Base-by-base conservation (phyloP, 2,888 invertebrate species). In the Athrips mouffetella region DNA sequence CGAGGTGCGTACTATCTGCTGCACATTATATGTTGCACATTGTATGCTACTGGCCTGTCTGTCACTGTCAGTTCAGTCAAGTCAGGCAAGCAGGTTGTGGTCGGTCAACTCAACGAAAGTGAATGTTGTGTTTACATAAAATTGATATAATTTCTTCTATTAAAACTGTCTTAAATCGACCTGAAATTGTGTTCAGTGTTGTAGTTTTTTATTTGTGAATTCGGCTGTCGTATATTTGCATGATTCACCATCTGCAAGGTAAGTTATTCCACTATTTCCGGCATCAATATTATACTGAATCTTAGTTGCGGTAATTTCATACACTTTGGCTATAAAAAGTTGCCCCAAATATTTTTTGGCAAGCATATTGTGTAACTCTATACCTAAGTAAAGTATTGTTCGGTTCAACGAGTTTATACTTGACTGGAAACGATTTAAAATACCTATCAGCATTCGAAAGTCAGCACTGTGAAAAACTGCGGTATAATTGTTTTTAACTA, bases 301-400 rank as follows among this genome's bases (percentile, higher is more conserved):
- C 25, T 6, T 13, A 25, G 11, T 21, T 40, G 21, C 23, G 40
- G 40, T 40, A 23, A 25, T 40, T 23, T 8, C 8, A 11, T 11
- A 13, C 40, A 8, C 7, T 40, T 13, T 7, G 15, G 25, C 25
- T 40, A 40, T 23, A 40, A 40, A 40, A 40, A 21, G 23, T 23
- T 40, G 40, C 11, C 40, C 40, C 11, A 40, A 40, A 40, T 40
- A 40, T 40, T 40, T 25, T 25, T 13, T 25, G 11, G 3, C 25
- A 23, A 1, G 21, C 13, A 5, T 25, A 45, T 44, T 50, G 30
- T 50, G 49, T 52, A 45, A 45, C 42, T 23, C 25, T 29, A 23
- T 45, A 33, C 33, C 41, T 27, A 21, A 23, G 8, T 33, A 13
- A 33, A 31, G 23, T 41, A 15, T 48, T 15, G 18, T 31, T 18